Evolutionary conservation across 2,888 invertebrate genomes (phyloP), one percentile per base, ranked within the genome.

Genomic region (Troglohyphantes excavatus): DNA sequence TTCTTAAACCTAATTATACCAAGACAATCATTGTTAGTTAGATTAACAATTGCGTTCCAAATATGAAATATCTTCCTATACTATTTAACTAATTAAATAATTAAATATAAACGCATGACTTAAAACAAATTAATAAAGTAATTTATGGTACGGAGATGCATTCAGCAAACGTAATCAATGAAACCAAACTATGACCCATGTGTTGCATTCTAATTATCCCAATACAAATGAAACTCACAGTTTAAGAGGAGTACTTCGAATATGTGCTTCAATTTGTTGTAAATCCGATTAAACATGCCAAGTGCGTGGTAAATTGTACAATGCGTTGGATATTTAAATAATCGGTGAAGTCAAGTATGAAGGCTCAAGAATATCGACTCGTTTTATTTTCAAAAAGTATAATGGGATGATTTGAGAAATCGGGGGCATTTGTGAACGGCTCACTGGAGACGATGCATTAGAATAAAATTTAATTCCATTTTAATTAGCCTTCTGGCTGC

Each of bases 381-480:
- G 17, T 17, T 53, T 11, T 2, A n/a, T 53, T 6, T 33, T 17
- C n/a, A 53, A 53, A 53, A 53, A 53, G 13, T 39, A n/a, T 17
- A 53, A 1, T 53, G n/a, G 13, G 13, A 13, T 26, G 29, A 53
- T 29, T 53, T 26, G 0, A 2, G 53, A 75, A 33, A 2, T n/a
- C n/a, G 5, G n/a, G 33, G 1, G 68, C 29, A 39, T 33, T 39
- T 19, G 33, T 17, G 68, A 7, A 19, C 26, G 1, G 1, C 19
- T 23, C 13, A 7, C 6, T 68, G 7, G 21, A 17, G 5, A n/a
- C 7, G 9, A 2, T 65, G 17, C 11, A 68, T 33, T 29, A 13
- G 29, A 68, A 68, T n/a, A 7, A 68, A 33, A 19, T 17, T n/a
- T 19, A 68, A 33, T 33, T 68, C 68, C 9, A 68, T 68, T 68